Evolutionary conservation across 1,140 invertebrate species (phyloP).

Genomic region (Daktulosphaira vitifoliae): DNA sequence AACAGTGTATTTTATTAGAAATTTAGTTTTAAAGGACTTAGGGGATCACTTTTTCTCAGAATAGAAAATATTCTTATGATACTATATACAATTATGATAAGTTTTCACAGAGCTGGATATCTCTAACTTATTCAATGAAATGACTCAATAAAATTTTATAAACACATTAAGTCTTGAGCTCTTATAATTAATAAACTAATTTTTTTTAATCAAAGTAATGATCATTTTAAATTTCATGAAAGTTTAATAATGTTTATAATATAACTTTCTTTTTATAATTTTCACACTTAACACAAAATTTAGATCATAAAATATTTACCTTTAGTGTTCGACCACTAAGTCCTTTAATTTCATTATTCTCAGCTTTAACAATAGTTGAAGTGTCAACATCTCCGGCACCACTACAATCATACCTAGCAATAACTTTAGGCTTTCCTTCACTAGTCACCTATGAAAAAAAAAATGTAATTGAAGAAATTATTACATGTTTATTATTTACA

Average conservation of each 20-base stretch:
- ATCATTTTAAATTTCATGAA: too few relatives aligned
- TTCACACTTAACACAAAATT: neutral
- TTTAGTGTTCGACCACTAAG: slow-evolving; percentile 79
- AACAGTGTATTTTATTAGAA: too few relatives aligned
- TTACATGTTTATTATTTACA: neutral
- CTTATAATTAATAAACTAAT: too few relatives aligned
- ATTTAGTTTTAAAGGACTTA: too few relatives aligned
- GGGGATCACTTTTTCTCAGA: too few relatives aligned
- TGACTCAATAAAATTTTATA: too few relatives aligned
- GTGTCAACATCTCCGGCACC: slow-evolving; percentile 91
- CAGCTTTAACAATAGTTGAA: slow-evolving; percentile 65
- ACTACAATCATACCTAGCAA: slow-evolving; percentile 90
- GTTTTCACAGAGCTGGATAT: too few relatives aligned
- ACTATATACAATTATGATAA: too few relatives aligned
- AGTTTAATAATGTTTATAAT: neutral
- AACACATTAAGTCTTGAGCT: too few relatives aligned
- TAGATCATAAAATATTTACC: slow-evolving; percentile 47
- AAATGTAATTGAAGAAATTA: slow-evolving; percentile 37
- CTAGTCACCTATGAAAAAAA: slow-evolving; percentile 65
- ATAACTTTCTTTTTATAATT: neutral
- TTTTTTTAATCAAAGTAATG: too few relatives aligned
- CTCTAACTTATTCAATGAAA: too few relatives aligned
- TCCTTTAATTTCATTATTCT: slow-evolving; percentile 69
- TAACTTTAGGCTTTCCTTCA: slow-evolving; percentile 82
- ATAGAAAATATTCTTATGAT: too few relatives aligned